These are phyloP conservation scores for Bryconaethiops microstoma DNA, from an alignment of 2,797 vertebrate genomes.

Conservation along the genomic window DNA sequence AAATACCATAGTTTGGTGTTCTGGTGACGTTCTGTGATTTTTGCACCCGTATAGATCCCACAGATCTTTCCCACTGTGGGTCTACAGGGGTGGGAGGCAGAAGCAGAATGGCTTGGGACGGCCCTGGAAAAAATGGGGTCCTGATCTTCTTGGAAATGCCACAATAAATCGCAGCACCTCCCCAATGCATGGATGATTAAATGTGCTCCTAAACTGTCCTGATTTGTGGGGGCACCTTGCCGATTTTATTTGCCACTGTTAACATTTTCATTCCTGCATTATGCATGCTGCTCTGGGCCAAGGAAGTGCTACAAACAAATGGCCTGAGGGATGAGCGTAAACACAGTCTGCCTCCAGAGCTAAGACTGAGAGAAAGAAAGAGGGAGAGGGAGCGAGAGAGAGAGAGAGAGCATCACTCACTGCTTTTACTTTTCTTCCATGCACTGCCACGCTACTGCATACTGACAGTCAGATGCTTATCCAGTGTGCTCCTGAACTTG, in stretches of 20 bases:
- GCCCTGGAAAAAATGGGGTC: conserved; percentile 74
- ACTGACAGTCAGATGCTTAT: conserved; percentile 2
- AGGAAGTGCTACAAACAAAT: conserved; percentile 84
- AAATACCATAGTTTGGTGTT: conserved; percentile 2
- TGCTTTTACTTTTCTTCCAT: conserved; percentile 7
- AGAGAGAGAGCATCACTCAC: conserved; percentile 12
- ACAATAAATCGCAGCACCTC: conserved; percentile 81
- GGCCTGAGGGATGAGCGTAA: conserved; percentile 79
- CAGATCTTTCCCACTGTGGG: conserved; percentile 31
- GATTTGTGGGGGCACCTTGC: conserved; percentile 87
- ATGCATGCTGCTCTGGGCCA: conserved; percentile 82
- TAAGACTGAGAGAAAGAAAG: conserved; percentile 66
- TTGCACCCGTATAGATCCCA: background rate
- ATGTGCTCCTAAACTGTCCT: conserved; percentile 84
- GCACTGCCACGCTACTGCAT: conserved; percentile 11
- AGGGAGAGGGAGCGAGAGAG: conserved; percentile 44
- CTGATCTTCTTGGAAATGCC: conserved; percentile 85
- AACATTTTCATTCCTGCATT: conserved; percentile 86
- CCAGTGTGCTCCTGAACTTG: background rate
- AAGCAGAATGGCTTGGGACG: conserved; percentile 49
- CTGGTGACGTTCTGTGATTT: conserved; percentile 21
- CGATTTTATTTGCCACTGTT: conserved; percentile 87
- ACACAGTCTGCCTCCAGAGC: conserved; percentile 72
- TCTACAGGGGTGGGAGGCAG: conserved; percentile 43
- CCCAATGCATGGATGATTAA: conserved; percentile 81